phyloP scores from a whole-genome alignment of 2,888 invertebrate species.

The Scaptomyza tumidula region DNA sequence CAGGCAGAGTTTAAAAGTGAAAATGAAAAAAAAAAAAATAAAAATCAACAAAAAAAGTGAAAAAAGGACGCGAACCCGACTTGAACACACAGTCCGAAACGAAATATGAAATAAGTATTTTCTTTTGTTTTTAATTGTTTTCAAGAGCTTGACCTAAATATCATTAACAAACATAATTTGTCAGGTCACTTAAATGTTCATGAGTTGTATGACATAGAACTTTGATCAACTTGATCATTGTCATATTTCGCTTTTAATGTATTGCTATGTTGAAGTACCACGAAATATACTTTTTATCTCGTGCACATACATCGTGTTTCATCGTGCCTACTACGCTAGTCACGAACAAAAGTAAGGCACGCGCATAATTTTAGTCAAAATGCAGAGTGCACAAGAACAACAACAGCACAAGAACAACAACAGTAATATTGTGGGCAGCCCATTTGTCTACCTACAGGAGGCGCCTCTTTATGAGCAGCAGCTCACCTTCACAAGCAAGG shows the following conservation, averaged over 20 bases:
- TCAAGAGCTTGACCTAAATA: background rate
- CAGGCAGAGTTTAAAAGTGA: background rate
- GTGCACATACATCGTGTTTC: constrained; percentile 11
- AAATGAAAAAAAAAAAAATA: constrained; percentile 1
- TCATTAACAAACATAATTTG: background rate
- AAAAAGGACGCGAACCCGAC: background rate
- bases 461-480: constrained; percentile 33
- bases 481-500: constrained; percentile 36
- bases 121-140: background rate
- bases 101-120: too few species aligned
- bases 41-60: background rate
- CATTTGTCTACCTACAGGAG: constrained; percentile 40
- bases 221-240: background rate
- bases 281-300: background rate
- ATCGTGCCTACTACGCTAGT: constrained; percentile 1
- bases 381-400: constrained; percentile 18
- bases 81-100: too few species aligned
- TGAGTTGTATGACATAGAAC: background rate
- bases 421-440: constrained; percentile 15
- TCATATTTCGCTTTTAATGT: background rate
- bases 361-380: constrained; percentile 5
- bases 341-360: constrained; percentile 4
- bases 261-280: background rate
- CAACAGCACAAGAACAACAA: constrained; percentile 17
- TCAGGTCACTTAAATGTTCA: background rate